Evolutionary conservation across 2,113 vertebrate genomes (phyloP).

Genomic region (Nannobrachium achirus): DNA sequence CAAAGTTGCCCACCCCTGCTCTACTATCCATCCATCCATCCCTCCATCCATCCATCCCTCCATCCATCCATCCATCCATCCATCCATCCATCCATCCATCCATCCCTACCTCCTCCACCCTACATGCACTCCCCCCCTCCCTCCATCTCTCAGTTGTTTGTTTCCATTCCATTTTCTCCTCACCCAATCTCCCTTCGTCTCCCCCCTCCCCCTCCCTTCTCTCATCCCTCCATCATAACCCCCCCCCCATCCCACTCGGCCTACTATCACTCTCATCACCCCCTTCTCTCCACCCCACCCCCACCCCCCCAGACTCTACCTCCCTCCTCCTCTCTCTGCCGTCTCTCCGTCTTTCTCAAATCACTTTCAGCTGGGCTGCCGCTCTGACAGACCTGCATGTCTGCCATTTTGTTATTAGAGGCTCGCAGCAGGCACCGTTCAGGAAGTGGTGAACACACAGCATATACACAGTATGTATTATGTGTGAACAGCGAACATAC

Average conservation of each 20-base stretch:
- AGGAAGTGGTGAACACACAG: conserved; percentile 19
- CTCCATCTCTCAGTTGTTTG: background rate
- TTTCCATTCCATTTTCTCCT: conserved; percentile 1
- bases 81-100: background rate
- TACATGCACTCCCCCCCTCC: conserved; percentile 7
- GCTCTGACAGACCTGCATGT: conserved; percentile 44
- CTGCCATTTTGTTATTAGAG: conserved; percentile 50
- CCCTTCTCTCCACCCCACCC: conserved; percentile 9
- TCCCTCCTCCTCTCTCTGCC: conserved; percentile 25
- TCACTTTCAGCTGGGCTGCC: conserved; percentile 45
- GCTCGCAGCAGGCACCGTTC: conserved; percentile 42
- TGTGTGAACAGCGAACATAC: too few relatives aligned
- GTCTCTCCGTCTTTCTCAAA: conserved; percentile 31
- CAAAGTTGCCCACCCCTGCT: too few relatives aligned
- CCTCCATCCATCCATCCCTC: background rate
- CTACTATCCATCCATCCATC: background rate
- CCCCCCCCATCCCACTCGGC: background rate
- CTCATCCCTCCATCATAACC: background rate
- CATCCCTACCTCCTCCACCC: background rate
- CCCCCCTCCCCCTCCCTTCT: background rate
- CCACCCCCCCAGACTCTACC: background rate
- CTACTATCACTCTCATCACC: background rate
- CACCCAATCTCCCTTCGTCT: background rate
- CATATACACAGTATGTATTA: too few relatives aligned
- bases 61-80: background rate